Percentiles rank a stretch among this genome's conserved stretches.
These are phyloP conservation scores for Dicaeum eximium DNA, from an alignment of 2,113 vertebrate species.

Conservation along the genomic window DNA sequence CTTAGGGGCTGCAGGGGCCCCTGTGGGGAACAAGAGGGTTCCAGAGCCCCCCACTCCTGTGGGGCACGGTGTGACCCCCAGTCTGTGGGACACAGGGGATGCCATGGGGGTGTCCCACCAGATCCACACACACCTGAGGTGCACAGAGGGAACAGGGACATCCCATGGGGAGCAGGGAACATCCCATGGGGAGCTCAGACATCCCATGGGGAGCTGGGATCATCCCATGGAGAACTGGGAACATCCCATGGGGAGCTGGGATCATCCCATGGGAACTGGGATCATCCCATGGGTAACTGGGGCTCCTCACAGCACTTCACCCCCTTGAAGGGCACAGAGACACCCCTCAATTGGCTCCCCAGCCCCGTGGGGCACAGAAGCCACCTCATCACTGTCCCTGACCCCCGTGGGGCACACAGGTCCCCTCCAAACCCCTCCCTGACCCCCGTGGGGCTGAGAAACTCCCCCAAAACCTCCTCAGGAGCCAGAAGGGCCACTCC, in stretches of 20 bases:
- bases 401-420: rapidly evolving
- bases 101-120: rapidly evolving
- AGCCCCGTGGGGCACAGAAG: rapidly evolving
- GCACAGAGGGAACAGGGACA: not conserved
- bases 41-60: no score
- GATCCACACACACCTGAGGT: rapidly evolving
- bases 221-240: no score
- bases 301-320: not conserved
- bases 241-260: rapidly evolving
- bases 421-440: not conserved
- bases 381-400: rapidly evolving
- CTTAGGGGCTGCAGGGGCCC: not conserved
- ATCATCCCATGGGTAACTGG: rapidly evolving
- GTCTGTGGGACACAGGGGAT: rapidly evolving
- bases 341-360: rapidly evolving
- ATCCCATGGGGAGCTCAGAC: rapidly evolving
- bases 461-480: not conserved
- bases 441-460: not conserved
- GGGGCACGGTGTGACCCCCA: not conserved
- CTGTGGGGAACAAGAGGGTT: no score
- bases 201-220: rapidly evolving
- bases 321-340: rapidly evolving
- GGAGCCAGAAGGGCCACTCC: no score
- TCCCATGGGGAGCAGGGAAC: rapidly evolving
- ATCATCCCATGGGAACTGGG: not conserved